Percentiles rank a stretch among this genome's conserved stretches.
These are phyloP conservation scores for Hemicrepidius hirtus DNA, from an alignment of 2,888 invertebrate genomes.

Conservation along the genomic window DNA sequence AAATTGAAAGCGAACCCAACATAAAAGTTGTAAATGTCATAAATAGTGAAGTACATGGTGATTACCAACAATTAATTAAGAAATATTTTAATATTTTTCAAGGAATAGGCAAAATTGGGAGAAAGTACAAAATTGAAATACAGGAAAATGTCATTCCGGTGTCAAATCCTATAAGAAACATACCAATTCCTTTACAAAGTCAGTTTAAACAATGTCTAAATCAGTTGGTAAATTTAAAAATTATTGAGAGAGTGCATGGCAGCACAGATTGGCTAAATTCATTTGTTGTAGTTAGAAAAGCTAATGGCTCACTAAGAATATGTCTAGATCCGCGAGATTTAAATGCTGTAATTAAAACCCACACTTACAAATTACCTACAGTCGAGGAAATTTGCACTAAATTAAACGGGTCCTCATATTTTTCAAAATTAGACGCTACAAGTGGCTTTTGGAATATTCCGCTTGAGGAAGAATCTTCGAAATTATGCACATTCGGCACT, in stretches of 20 bases:
- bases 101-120: constrained; percentile 29
- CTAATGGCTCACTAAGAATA: constrained; percentile 8
- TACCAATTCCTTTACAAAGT: constrained; percentile 11
- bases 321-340: constrained; percentile 21
- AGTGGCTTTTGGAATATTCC: constrained; percentile 7
- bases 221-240: not conserved
- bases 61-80: constrained; percentile 16
- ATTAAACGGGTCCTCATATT: constrained; percentile 1
- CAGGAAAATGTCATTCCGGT: constrained; percentile 46
- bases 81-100: constrained; percentile 10
- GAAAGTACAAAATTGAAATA: constrained; percentile 51
- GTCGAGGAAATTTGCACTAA: constrained; percentile 4
- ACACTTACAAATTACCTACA: constrained; percentile 15
- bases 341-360: constrained; percentile 3
- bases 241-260: constrained; percentile 5
- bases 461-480: not conserved
- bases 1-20: not conserved
- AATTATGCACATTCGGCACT: constrained; percentile 8
- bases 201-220: constrained; percentile 8
- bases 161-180: constrained; percentile 12
- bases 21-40: not conserved
- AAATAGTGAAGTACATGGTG: not conserved
- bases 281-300: constrained; percentile 17
- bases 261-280: constrained; percentile 9
- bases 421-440: constrained; percentile 7